Evolutionary conservation across 2,113 vertebrate species (phyloP), one percentile per base, ranked within the genome.

Genomic region (Albula glossodonta): DNA sequence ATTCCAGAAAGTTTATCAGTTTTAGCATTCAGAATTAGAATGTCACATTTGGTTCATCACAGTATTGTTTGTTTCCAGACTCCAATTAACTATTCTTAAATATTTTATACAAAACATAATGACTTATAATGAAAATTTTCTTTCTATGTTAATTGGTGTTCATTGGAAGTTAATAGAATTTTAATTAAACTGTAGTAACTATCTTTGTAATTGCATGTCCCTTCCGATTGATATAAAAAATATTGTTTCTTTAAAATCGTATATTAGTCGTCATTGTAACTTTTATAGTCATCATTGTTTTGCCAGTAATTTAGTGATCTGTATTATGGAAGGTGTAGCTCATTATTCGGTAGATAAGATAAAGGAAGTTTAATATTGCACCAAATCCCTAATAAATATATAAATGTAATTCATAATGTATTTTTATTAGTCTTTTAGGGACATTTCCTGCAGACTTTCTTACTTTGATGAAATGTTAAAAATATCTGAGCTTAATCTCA

Each of bases 101-200:
- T 94, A 92, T 93, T 94, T 93, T 84, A 93, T 78, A 82, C 90
- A 89, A 91, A 92, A 93, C 87, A 70, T 92, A 92, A 93, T 93
- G 89, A 91, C 90, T 92, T 91, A 89, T 93, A 89, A 82, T 92
- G 90, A 91, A 90, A 80, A 25, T 92, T 91, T 94, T 92, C 90
- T 92, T 87, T 87, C 85, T 88, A 88, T 88, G 86, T 90, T 94
- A 94, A 94, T 93, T 92, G 92, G 85, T 90, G 92, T 90, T 95
- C 88, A 93, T 95, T 95, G 92, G 87, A 93, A 95, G 94, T 94
- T 93, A 90, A 96, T 95, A 92, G 89, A 91, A 91, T 88, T 92
- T 94, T 93, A 91, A 95, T 94, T 95, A 89, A 93, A 93, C 89
- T 86, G 87, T 88, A 52, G 88, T 83, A 52, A 88, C 90, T 92